Evolutionary conservation across 53 echinoderm and acorn worm species (phyloP), one percentile per base, ranked within the genome.

Genomic region (Zoroaster sp.): DNA sequence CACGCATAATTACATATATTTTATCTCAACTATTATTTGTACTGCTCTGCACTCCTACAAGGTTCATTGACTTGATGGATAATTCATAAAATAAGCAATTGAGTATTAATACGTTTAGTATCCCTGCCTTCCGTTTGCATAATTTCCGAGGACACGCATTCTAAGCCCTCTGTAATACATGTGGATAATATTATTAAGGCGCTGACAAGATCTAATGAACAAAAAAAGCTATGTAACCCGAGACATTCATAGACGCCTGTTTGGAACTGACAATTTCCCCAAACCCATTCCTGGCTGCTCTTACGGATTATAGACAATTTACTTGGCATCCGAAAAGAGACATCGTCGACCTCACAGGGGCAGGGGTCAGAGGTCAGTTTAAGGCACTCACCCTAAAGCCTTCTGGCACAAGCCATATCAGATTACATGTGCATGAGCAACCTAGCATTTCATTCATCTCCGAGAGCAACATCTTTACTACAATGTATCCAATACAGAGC

Each of bases 401-500:
- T 71, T 7, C 39, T 35, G 85, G 85, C 72, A 54, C 72, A 85
- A 42, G 85, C 71, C 68, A 46, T 70, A 69, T 85, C 69, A 34
- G 69, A 85, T 85, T 85, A 85, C 51, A 85, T 38, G 85, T 85
- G 85, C 85, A 71, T 71, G 85, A 85, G 85, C 67, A 82, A 42
- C 67, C 82, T 34, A 30, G 68, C 31, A 43, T 82, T 82, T 82
- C 82, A 42, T 82, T 82, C 82, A 82, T 67, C 82, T 45, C n/a
- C 4, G 4, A 5, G 18, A 33, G 82, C 59, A 66, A 82, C 82
- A 82, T 41, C 41, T 20, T 37, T 20, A 49, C 85, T 47, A 51
- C 51, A 52, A 44, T 77, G 35, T 79, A 79, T 65, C 79, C 38
- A 37, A 71, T 69, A 40, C 36, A 70, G 72, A 49, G 32, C 21